These are phyloP conservation scores for Neoitamus cyanurus DNA, from an alignment of 2,888 invertebrate genomes.

Conservation along the genomic window DNA sequence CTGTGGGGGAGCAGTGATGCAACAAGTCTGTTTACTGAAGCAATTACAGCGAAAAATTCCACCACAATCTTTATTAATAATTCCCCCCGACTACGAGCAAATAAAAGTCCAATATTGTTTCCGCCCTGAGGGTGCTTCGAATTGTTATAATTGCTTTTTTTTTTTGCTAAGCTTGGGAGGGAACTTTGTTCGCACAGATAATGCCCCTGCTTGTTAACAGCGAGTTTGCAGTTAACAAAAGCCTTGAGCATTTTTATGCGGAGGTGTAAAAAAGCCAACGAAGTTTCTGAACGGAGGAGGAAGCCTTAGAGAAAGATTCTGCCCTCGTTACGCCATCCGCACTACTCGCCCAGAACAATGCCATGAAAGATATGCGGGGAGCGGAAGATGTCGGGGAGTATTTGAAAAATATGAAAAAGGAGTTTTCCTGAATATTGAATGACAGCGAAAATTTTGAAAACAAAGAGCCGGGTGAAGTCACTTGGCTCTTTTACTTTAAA, in stretches of 20 bases:
- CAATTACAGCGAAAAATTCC: neutral
- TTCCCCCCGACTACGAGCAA: neutral
- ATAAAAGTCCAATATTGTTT: neutral
- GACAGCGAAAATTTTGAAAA: neutral
- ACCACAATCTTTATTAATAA: slow-evolving; percentile 1
- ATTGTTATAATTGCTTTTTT: slow-evolving; percentile 1
- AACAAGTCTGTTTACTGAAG: neutral
- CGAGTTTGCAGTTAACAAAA: neutral
- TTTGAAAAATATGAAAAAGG: neutral
- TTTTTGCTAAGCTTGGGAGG: neutral
- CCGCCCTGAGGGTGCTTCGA: neutral
- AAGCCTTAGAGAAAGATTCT: neutral
- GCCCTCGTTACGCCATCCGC: neutral
- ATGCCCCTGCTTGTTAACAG: neutral
- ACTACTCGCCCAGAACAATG: neutral
- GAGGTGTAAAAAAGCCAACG: neutral
- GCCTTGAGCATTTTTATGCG: neutral
- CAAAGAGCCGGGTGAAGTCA: neutral
- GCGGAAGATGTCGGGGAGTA: neutral
- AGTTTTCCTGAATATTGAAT: neutral
- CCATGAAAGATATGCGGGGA: neutral
- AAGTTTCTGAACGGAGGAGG: neutral
- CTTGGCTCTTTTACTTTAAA: neutral
- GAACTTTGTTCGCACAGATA: neutral
- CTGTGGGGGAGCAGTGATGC: neutral